Evolutionary conservation across 1,140 invertebrate genomes (phyloP), one percentile per base, ranked within the genome.

Genomic region (Bombus turneri): DNA sequence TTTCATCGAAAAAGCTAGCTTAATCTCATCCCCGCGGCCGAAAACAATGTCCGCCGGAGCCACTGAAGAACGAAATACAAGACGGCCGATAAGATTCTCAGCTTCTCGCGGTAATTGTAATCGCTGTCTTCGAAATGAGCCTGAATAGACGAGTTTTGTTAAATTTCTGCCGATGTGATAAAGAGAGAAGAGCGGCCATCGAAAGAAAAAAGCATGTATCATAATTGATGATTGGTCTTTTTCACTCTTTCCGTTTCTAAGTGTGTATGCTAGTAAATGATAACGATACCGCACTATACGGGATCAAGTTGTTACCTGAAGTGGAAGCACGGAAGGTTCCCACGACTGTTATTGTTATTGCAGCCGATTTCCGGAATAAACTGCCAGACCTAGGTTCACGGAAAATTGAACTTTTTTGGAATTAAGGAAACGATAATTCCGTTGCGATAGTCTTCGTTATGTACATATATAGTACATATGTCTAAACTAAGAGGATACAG

Each of bases 301-400:
- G 53, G 79, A 81, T 81, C n/a, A 53, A 81, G 47, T 81, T 73
- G 53, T 81, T 72, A 81, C 79, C 34, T 28, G 53, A 62, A 34
- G 37, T 18, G n/a, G 43, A 59, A 41, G 62, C 59, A 53, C 68
- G 68, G 39, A 34, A 59, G 62, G 47, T 73, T 73, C 18, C 69
- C 68, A 39, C 68, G 68, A 81, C 62, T 59, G 68, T 37, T 81
- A 73, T 31, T 28, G 57, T 74, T 81, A 81, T 74, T 43, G 53
- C 37, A 34, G 6, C 69, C n/a, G 80, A 81, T 73, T 74, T 47
- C 37, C 22, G 25, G 62, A 68, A 79, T 47, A 18, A 79, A 79
- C 77, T 18, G 18, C 10, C 5, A n/a, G 47, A 57, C 37, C 18
- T 12, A 12, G 72, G 79, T 34, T 13, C 25, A 31, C n/a, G 79